phyloP scores from a whole-genome alignment of 2,888 invertebrate species.

The Prenolepis imparis region DNA sequence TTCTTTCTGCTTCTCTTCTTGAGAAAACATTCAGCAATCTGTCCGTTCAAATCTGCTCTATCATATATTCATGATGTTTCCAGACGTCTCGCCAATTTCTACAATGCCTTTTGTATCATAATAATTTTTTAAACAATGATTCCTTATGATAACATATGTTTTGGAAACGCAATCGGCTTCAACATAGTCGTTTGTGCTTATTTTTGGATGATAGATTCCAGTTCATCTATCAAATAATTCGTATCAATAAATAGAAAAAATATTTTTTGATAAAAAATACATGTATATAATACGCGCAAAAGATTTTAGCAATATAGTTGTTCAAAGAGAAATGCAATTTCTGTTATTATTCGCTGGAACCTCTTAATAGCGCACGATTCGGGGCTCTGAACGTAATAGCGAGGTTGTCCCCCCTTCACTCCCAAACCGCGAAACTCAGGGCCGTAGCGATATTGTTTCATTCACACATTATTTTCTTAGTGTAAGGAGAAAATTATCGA shows the following conservation, averaged over 20 bases:
- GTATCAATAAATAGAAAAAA: not conserved
- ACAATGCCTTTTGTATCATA: not conserved
- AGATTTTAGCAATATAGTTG: not conserved
- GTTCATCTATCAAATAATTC: not conserved
- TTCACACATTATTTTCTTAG: not conserved
- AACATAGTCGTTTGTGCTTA: not conserved
- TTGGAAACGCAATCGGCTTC: not conserved
- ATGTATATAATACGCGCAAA: not conserved
- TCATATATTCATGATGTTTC: not conserved
- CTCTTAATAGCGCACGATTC: not conserved
- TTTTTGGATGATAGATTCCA: not conserved
- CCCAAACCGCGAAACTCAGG: not conserved
- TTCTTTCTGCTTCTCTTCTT: conserved; percentile 30
- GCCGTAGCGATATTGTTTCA: not conserved
- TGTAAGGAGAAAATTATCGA: too few species aligned
- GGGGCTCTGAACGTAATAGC: not conserved
- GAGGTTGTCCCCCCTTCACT: not conserved
- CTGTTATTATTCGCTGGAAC: not conserved
- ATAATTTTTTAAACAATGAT: not conserved
- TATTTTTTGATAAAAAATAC: not conserved
- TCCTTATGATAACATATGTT: not conserved
- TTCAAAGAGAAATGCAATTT: too few species aligned
- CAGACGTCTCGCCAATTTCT: not conserved
- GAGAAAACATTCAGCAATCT: conserved; percentile 10
- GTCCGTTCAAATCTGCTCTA: not conserved